phyloP scores from a whole-genome alignment of 2,888 invertebrate species.

The Boloria euphrosyne region DNA sequence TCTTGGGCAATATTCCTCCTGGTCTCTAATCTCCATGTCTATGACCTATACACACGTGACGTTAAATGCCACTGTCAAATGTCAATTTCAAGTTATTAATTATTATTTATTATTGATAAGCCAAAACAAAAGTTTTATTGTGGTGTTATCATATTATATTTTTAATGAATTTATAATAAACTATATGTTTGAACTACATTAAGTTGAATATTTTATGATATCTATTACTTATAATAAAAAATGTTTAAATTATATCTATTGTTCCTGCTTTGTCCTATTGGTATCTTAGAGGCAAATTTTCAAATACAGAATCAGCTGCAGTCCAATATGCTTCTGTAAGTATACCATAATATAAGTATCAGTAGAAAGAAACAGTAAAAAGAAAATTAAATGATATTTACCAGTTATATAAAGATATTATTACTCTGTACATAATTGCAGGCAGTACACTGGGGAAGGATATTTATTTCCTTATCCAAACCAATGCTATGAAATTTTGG shows the following conservation, averaged over 20 bases:
- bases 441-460: slow-evolving; percentile 43
- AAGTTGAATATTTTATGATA: neutral
- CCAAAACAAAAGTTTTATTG: too few relatives aligned
- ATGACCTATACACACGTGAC: too few relatives aligned
- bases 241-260: slow-evolving; percentile 23
- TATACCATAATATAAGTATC: slow-evolving; percentile 9
- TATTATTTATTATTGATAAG: too few relatives aligned
- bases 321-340: slow-evolving; percentile 28
- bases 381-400: neutral
- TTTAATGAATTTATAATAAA: too few relatives aligned
- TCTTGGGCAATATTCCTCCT: too few relatives aligned
- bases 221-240: slow-evolving; percentile 11
- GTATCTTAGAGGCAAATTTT: slow-evolving; percentile 33
- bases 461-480: slow-evolving; percentile 46
- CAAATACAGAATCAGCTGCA: slow-evolving; percentile 23
- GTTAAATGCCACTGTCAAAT: too few relatives aligned
- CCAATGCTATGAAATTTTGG: slow-evolving; percentile 58
- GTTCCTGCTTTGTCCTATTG: slow-evolving; percentile 22
- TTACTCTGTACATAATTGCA: slow-evolving; percentile 37
- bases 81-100: too few relatives aligned
- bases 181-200: neutral
- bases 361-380: neutral
- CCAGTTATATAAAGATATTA: too few relatives aligned
- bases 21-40: too few relatives aligned
- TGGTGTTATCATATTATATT: too few relatives aligned